Conservation (phyloP, 2,888 invertebrate genomes). For the Nomada ruficornis region DNA sequence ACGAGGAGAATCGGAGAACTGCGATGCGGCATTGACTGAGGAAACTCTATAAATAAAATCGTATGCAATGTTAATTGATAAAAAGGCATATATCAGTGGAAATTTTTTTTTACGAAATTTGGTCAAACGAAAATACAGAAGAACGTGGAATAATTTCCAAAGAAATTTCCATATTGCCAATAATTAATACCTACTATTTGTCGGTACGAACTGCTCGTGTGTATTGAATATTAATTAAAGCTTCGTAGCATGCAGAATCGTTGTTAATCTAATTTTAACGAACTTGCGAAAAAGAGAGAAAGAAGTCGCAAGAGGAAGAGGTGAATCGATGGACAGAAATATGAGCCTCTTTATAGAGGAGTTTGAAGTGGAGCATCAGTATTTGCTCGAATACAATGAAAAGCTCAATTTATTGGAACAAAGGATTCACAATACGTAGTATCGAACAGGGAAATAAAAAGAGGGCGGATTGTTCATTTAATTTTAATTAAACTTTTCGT, state of each 20-base stretch:
- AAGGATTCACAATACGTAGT: constrained; percentile 1
- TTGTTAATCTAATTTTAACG: constrained; percentile 1
- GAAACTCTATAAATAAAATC: no score
- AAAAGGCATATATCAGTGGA: no score
- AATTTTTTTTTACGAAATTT: no score
- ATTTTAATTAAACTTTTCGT: constrained; percentile 8
- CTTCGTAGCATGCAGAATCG: neutral
- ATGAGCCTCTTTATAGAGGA: neutral
- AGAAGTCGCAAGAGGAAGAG: neutral
- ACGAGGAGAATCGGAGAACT: no score
- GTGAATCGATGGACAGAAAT: neutral
- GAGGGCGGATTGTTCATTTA: neutral
- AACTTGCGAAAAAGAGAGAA: neutral
- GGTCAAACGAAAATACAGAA: no score
- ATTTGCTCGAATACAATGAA: neutral
- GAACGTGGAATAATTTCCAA: no score
- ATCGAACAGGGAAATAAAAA: neutral
- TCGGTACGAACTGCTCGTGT: no score
- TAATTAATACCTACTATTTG: no score
- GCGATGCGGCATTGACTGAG: no score
- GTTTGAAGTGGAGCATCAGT: constrained; percentile 17
- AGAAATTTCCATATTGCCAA: no score
- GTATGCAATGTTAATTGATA: no score
- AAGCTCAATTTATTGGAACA: constrained; percentile 9
- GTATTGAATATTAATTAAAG: neutral